Evolutionary conservation across 2,888 invertebrate genomes (phyloP), one percentile per base, ranked within the genome.

Genomic region (Myopa testacea): DNA sequence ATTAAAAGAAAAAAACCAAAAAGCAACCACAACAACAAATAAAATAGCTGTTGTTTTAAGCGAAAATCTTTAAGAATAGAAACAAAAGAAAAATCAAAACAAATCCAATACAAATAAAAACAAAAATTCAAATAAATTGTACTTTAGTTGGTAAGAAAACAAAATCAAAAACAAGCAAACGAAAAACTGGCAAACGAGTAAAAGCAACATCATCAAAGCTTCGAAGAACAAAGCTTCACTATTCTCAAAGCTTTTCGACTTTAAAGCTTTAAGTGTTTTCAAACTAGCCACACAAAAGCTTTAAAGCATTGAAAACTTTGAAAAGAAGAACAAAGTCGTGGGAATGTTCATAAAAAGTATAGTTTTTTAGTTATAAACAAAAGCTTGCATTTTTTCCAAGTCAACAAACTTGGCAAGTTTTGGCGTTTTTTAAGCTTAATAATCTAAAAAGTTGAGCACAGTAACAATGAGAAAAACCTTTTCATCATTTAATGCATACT

Each of bases 81-180:
- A 45, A 45, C 45, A 45, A 45, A 45, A 45, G 6, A 10, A 55
- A 55, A 55, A 55, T 55, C 55, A 55, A 55, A 10, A n/a, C 55
- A 55, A 45, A 45, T 45, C 45, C 1, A 45, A 45, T 37, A 37
- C 12, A 60, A 16, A 52, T 10, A 26, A 52, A 52, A 34, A 14
- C 4, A 60, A 71, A 37, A 74, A 37, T 14, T 4, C 12, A 26
- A 73, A 73, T n/a, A 4, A 73, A 73, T 12, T 37, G 7, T 68
- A 45, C 6, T 45, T 60, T 69, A 75, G 68, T 60, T 75, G 58
- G 68, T 69, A 75, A 75, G 65, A n/a, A 75, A 40, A 52, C 10
- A 26, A 34, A 65, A 52, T 37, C 52, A 37, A 19, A 37, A 45
- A 67, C 55, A 40, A 50, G 38, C 65, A 65, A 65, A 65, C 65